Base-by-base conservation (phyloP, 2,888 invertebrate species). In the Ormia ochracea region DNA sequence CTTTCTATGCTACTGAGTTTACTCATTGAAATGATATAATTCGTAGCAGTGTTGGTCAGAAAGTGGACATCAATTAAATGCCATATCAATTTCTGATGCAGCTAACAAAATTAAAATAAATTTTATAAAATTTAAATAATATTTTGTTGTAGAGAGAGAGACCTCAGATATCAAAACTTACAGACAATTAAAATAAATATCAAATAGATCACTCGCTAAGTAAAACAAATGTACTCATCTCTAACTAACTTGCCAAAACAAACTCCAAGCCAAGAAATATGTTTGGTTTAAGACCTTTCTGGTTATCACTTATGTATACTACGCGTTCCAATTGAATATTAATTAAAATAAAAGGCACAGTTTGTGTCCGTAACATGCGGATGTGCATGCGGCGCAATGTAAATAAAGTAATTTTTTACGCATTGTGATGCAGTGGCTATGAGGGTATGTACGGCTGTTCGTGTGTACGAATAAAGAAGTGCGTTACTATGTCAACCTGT, bases 281-380 rank as follows among this genome's bases (percentile, higher is more conserved):
- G 6, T 0, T n/a, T 14, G 23, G 14, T 19, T 12, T 4, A 41
- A 38, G n/a, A 23, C 23, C 21, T 2, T 41, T 31, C 38, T 6
- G 6, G 36, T 54, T 50, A 43, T 56, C 12, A 23, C 17, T 43
- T 10, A 31, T 19, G 17, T 36, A 4, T 2, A 10, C 31, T 38
- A 14, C 2, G 31, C 10, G 41, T 17, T 43, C 69, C 50, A 17
- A 33, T 48, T 63, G 43, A n/a, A 59, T 61, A 78, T 72, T 66
- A 72, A 61, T 78, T 61, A 78, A 78, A 68, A 38, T 68, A 61
- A 23, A 54, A 61, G 38, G 50, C 58, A 78, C 21, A 45, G 36
- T 54, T 59, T 59, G 38, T 59, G 33, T 48, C 54, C 17, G 9
- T 43, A 45, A 23, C 54, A 74, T 38, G 65, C 65, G 45, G 19